A percentile compares a stretch with the other conserved stretches of the same genome.
phyloP scores from a whole-genome alignment of 2,888 invertebrate species.

The Orchestes rusci region DNA sequence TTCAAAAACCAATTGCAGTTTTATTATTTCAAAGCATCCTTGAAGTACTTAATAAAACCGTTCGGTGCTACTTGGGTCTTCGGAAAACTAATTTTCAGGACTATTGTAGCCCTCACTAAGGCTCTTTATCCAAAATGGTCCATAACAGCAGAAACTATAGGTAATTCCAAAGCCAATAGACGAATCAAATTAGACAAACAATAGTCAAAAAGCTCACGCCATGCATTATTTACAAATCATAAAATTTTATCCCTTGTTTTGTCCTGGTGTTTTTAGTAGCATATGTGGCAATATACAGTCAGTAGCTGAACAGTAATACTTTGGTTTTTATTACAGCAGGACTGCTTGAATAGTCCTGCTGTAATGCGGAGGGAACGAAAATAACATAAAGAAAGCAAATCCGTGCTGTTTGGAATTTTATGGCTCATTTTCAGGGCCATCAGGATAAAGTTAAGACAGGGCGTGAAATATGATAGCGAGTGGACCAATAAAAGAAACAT shows the following conservation, averaged over 20 bases:
- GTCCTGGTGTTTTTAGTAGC: conserved; percentile 18
- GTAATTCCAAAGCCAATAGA: too few species aligned
- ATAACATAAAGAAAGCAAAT: conserved; percentile 26
- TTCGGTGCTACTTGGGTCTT: too few species aligned
- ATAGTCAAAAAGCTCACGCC: too few species aligned
- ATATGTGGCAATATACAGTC: conserved; percentile 22
- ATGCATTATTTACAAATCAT: conserved; percentile 21
- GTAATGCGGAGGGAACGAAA: conserved; percentile 16
- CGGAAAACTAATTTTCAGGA: too few species aligned
- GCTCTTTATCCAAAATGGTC: too few species aligned
- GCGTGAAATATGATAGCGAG: conserved; percentile 26
- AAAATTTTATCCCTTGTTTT: conserved; percentile 19
- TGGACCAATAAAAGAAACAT: conserved; percentile 26
- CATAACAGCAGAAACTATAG: too few species aligned
- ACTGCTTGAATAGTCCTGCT: conserved; percentile 22
- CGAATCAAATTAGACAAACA: too few species aligned
- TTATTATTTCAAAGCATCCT: too few species aligned
- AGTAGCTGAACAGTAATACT: conserved; percentile 23
- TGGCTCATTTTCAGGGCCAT: conserved; percentile 25
- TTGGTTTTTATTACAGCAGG: conserved; percentile 22
- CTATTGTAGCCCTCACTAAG: too few species aligned
- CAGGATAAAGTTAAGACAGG: conserved; percentile 24
- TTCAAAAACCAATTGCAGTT: too few species aligned
- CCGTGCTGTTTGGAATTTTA: conserved; percentile 27
- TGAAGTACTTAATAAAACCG: too few species aligned